Percentiles rank a stretch among this genome's conserved stretches.
Evolutionary conservation across 2,888 invertebrate species (phyloP).

Genomic region (Diachrysia chrysitis): DNA sequence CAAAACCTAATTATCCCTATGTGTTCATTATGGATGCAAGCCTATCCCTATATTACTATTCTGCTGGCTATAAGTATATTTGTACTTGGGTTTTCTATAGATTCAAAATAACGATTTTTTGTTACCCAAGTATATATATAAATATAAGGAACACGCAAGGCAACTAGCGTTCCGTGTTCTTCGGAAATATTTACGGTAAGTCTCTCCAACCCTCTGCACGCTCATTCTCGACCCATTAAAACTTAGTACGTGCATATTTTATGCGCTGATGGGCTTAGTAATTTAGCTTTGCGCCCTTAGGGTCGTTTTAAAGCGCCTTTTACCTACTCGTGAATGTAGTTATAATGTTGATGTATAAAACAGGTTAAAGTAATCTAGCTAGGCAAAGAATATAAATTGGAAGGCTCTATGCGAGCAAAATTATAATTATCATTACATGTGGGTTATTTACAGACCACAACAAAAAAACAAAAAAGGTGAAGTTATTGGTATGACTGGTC

Average conservation of each 20-base stretch:
- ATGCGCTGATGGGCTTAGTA: background rate
- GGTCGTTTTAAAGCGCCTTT: background rate
- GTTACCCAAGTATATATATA: background rate
- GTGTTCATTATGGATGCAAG: too few species aligned
- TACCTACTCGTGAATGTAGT: background rate
- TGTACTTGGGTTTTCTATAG: background rate
- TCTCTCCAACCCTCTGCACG: slow-evolving; percentile 2
- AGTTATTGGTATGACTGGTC: background rate
- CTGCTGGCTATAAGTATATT: too few species aligned
- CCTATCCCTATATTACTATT: too few species aligned
- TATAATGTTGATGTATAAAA: background rate
- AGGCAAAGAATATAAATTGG: background rate
- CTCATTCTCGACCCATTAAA: background rate
- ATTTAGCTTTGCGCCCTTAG: background rate
- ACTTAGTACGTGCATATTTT: slow-evolving; percentile 2
- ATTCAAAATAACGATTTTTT: background rate
- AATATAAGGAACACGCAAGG: background rate
- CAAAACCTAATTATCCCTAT: too few species aligned
- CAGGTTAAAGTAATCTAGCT: background rate
- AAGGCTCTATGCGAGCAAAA: too few species aligned
- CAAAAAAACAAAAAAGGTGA: too few species aligned
- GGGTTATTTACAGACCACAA: too few species aligned
- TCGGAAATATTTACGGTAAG: background rate
- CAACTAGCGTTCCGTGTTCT: background rate
- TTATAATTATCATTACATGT: too few species aligned